phyloP scores from a whole-genome alignment of 2,888 invertebrate species.

The Pyrrhosoma nymphula region DNA sequence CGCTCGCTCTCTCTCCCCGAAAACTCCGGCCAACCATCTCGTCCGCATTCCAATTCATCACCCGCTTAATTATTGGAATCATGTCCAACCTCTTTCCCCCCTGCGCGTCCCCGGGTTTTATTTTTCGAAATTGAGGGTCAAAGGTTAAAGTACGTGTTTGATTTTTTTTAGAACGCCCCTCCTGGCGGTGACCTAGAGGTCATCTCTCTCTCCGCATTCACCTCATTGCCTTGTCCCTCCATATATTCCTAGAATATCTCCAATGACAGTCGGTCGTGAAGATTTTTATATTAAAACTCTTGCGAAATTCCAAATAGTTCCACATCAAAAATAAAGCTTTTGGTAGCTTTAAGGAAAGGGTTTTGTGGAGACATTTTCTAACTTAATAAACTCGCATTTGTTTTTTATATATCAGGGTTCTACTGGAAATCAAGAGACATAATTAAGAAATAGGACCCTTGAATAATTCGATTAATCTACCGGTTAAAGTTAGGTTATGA shows the following conservation, averaged over 20 bases:
- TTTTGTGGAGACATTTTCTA: too few species aligned
- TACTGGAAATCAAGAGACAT: too few species aligned
- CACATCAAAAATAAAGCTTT: too few species aligned
- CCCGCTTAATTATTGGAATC: slow-evolving; percentile 26
- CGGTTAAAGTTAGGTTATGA: too few species aligned
- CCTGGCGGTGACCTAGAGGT: not conserved
- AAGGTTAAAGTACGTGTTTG: not conserved
- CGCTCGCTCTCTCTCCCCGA: not conserved
- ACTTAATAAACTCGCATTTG: too few species aligned
- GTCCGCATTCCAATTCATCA: slow-evolving; percentile 10
- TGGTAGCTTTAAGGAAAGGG: too few species aligned
- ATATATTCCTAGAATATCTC: not conserved
- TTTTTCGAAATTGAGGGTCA: not conserved
- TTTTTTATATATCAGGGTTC: too few species aligned
- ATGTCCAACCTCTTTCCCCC: not conserved
- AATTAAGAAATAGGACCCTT: too few species aligned
- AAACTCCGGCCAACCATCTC: not conserved
- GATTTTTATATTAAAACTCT: too few species aligned
- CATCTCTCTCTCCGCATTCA: not conserved
- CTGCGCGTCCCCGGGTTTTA: not conserved
- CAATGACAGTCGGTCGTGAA: not conserved
- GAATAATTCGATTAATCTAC: too few species aligned
- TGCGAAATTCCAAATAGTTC: too few species aligned
- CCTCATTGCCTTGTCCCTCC: not conserved
- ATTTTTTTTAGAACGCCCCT: not conserved